These are phyloP conservation scores for Theonella swinhoei DNA, from an alignment of 37 sponge, comb jelly and placozoan genomes.

Conservation along the genomic window DNA sequence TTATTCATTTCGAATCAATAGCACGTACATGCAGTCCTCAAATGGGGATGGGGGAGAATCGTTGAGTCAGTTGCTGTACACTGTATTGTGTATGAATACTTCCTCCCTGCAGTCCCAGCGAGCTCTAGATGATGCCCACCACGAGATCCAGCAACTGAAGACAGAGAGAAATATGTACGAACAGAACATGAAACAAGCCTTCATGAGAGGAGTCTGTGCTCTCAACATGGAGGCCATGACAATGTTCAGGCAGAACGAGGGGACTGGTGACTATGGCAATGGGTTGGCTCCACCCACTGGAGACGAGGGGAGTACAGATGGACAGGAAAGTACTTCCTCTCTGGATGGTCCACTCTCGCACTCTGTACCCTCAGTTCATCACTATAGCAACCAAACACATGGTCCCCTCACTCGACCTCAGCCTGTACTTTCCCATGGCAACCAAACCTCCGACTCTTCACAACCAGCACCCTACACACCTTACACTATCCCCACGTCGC, in stretches of 20 bases:
- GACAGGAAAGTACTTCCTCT: background rate
- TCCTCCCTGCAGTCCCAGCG: constrained; percentile 40
- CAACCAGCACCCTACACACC: background rate
- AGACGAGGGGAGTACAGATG: background rate
- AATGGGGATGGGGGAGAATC: no score
- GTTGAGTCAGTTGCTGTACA: no score
- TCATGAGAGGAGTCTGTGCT: constrained; percentile 99
- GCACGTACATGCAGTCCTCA: no score
- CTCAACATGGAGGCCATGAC: constrained; percentile 98
- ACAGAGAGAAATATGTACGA: constrained; percentile 80
- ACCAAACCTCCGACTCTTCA: background rate
- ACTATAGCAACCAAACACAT: background rate
- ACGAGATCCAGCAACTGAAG: constrained; percentile 58
- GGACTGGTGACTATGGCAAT: background rate
- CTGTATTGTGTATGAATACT: no score
- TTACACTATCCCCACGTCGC: background rate
- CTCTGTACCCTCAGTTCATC: background rate
- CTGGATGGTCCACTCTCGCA: background rate
- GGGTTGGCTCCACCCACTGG: background rate
- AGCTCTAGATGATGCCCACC: constrained; percentile 61
- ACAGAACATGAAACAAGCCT: constrained; percentile 97
- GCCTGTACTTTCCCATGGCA: background rate
- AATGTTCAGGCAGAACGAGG: constrained; percentile 75
- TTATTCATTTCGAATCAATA: no score
- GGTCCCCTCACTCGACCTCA: background rate